phyloP scores from a whole-genome alignment of 2,888 invertebrate species.

The Melitaea athalia region DNA sequence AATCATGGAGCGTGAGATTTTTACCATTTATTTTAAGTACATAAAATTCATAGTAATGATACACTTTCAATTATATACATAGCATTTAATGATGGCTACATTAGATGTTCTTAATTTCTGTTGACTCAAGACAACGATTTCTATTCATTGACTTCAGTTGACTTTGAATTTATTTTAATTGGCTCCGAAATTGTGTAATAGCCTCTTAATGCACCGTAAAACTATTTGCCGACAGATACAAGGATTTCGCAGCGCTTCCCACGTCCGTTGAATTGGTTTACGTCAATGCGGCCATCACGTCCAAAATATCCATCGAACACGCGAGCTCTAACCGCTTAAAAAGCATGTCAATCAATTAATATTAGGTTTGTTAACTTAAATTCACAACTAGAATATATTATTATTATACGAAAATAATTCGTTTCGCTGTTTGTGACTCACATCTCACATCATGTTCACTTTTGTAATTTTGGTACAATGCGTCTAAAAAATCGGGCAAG shows the following conservation, averaged over 20 bases:
- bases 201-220: slow-evolving; percentile 54
- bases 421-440: no score
- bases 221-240: slow-evolving; percentile 55
- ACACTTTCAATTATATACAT: slow-evolving; percentile 9
- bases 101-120: slow-evolving; percentile 7
- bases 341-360: slow-evolving; percentile 75
- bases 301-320: slow-evolving; percentile 65
- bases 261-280: slow-evolving; percentile 69
- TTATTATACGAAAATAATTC: background rate
- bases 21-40: slow-evolving; percentile 66
- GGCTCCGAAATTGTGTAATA: slow-evolving; percentile 47
- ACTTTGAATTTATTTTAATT: slow-evolving; percentile 41
- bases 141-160: slow-evolving; percentile 29
- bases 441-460: no score
- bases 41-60: background rate
- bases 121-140: slow-evolving; percentile 17
- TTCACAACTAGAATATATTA: background rate
- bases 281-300: slow-evolving; percentile 72
- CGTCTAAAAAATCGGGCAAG: no score
- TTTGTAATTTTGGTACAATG: no score
- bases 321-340: slow-evolving; percentile 63
- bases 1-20: slow-evolving; percentile 78
- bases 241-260: slow-evolving; percentile 65
- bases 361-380: slow-evolving; percentile 42
- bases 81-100: background rate